Evolutionary conservation across 2,797 vertebrate genomes (phyloP), one percentile per base, ranked within the genome.

Genomic region (Oryzias sinensis): DNA sequence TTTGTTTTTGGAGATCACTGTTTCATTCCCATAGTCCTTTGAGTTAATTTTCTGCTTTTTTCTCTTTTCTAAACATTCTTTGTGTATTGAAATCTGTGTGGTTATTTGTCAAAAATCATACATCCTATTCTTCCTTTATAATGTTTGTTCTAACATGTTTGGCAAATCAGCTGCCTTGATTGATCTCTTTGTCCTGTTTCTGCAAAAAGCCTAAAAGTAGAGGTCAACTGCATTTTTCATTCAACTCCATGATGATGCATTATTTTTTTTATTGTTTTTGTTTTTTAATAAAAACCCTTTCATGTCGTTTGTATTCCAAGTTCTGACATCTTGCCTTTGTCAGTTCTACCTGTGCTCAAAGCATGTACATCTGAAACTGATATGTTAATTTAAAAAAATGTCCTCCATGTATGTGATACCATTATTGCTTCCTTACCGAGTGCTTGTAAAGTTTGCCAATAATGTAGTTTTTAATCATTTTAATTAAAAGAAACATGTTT

Each of bases 391-490:
- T 91, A 37, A 37, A 37, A 90, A 71, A 80, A 82, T 86, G 48
- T 77, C 77, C 83, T 74, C 68, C 66, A 82, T 74, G 70, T 89
- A 85, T 89, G 84, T 90, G 83, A 84, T 75, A 77, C 73, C 76
- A 75, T 86, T 77, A 76, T 74, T 83, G 81, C 84, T 84, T 89
- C 86, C 72, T 76, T 89, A 88, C 44, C 83, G 88, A 89, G 85
- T 90, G 90, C 90, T 91, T 91, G 87, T 91, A 88, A 90, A 89
- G 85, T 92, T 91, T 91, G 90, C 87, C 17, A 76, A 91, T 83
- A 74, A 89, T 92, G 92, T 92, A 90, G 87, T 91, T 92, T 93
- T 92, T 88, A 92, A 90, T 89, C 89, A 87, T 91, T 92, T 92
- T 91, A 91, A 92, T 93, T 82, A 92, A 92, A 90, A 90, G 90